Conservation (phyloP, 2,113 vertebrate genomes). For the Malurus alboscapulatus region DNA sequence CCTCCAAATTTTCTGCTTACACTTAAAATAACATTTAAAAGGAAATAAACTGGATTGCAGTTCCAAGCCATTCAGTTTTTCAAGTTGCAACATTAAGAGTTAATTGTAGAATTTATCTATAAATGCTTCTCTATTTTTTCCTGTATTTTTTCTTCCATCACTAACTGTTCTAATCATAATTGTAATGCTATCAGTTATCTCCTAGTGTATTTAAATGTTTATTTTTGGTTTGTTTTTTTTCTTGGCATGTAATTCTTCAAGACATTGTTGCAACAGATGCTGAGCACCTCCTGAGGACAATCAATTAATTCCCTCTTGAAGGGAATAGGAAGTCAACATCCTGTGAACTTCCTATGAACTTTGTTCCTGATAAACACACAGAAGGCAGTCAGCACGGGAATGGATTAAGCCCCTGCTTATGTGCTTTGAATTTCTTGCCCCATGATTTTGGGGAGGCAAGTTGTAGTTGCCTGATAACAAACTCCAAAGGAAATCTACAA, state of each 20-base stretch:
- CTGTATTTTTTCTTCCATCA: neutral
- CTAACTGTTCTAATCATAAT: neutral
- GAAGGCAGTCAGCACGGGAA: neutral
- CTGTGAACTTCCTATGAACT: conserved; percentile 16
- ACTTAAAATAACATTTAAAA: neutral
- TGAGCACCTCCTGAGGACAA: neutral
- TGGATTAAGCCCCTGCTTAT: neutral
- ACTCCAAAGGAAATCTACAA: conserved; percentile 29
- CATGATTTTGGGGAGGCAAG: neutral
- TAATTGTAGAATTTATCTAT: neutral
- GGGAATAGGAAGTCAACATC: neutral
- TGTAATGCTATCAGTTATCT: neutral
- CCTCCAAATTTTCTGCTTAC: neutral
- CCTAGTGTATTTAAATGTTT: neutral
- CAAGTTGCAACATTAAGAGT: neutral
- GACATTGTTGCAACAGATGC: neutral
- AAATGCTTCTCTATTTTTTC: neutral
- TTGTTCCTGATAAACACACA: neutral
- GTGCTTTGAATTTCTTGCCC: conserved; percentile 5
- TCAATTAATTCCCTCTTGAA: conserved; percentile 15
- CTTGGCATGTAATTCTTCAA: neutral
- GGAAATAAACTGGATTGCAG: neutral
- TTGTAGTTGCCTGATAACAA: conserved; percentile 26
- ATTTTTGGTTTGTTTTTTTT: neutral
- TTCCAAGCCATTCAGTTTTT: neutral